Base-by-base conservation (phyloP, 1,140 invertebrate species). In the Nymphalis io region DNA sequence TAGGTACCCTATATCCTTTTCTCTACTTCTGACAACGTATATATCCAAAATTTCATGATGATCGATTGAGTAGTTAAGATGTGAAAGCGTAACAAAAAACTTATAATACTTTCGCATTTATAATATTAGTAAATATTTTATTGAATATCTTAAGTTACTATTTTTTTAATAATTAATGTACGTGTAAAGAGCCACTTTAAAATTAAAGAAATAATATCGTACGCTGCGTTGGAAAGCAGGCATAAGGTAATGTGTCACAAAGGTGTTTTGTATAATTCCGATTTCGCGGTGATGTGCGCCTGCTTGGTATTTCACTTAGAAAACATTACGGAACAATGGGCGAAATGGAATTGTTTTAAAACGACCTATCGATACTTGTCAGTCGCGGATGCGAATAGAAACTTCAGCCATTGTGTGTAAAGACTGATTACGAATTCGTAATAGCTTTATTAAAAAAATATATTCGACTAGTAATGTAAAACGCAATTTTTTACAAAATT, bases 301-400 rank as follows among this genome's bases (percentile, higher is more conserved):
- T 77, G 74, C 67, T 72, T 68, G 59, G 68, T 78, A 75, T 82
- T 81, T 80, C 78, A 79, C 74, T 83, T 87, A 83, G 84, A 89
- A 87, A 89, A 81, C 78, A 65, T 60, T 33, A 46, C 42, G 63
- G 63, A 71, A 84, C 81, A 87, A 84, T 85, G 59, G 72, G 64
- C 53, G 33, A 70, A 70, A 72, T 68, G 76, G 76, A 80, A 88
- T 85, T 83, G 78, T 83, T 84, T 81, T 73, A 70, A 73, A 74
- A 78, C 77, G 70, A 82, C 63, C 58, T 73, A 79, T 82, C 74
- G 70, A 86, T 85, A 78, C 71, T 74, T 73, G 76, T 83, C 72
- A 69, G 48, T 66, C 55, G n/a, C n/a, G 27, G 64, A 68, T 61
- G 60, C 69, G 67, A 72, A 60, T 68, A 51, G 69, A 69, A 73